Conservation (phyloP, 2,797 vertebrate genomes). For the Uromys caudimaculatus region DNA sequence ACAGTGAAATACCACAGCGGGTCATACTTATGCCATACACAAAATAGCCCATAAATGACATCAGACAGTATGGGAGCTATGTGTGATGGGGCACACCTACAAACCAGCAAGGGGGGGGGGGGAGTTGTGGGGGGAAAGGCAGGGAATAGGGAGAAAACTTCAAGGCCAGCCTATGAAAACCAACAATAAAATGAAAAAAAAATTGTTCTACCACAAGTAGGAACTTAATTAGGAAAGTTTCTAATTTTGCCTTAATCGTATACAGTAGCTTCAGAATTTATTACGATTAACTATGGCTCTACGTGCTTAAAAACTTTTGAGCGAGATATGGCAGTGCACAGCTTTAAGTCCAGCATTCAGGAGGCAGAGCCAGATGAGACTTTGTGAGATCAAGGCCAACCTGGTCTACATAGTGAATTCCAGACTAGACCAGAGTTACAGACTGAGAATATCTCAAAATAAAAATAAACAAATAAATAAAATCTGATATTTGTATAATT, state of each 20-base stretch:
- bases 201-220: background rate
- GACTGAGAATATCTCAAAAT: background rate
- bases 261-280: conserved; percentile 27
- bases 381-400: background rate
- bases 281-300: background rate
- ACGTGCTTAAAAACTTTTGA: background rate
- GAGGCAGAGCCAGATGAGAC: background rate
- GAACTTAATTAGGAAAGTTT: background rate
- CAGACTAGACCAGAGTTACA: background rate
- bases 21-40: background rate
- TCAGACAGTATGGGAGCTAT: background rate
- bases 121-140: background rate
- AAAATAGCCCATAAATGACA: conserved; percentile 11
- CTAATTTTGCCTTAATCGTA: background rate
- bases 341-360: background rate
- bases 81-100: background rate
- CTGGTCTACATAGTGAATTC: background rate
- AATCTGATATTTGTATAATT: background rate
- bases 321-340: background rate
- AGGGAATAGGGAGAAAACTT: background rate
- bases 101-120: background rate
- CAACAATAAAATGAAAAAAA: background rate
- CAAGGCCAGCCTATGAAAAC: background rate
- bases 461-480: background rate
- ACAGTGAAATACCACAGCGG: conserved; percentile 44